Percentiles rank a stretch among this genome's conserved stretches.
phyloP scores from a whole-genome alignment of 2,797 vertebrate species.

The Odontamblyopus rebecca region DNA sequence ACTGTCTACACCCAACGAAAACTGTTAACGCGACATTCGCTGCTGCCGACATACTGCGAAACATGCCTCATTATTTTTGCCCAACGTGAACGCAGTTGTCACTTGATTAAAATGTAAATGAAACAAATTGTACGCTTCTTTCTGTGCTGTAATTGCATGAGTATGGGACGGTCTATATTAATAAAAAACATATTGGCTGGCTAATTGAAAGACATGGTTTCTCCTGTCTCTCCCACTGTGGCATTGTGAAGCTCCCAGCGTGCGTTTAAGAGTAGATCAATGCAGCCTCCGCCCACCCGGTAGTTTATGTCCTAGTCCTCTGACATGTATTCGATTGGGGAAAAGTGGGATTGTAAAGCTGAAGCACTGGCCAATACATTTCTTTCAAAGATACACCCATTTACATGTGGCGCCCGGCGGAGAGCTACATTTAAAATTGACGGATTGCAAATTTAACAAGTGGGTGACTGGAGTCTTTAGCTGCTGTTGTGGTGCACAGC shows the following conservation, averaged over 20 bases:
- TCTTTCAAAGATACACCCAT: conserved; percentile 27
- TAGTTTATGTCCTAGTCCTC: conserved; percentile 52
- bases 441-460: conserved; percentile 22
- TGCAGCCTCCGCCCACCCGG: conserved; percentile 54
- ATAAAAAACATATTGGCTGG: conserved; percentile 45
- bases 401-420: conserved; percentile 37
- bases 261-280: conserved; percentile 48
- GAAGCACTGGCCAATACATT: conserved; percentile 61
- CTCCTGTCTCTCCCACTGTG: conserved; percentile 24
- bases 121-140: conserved; percentile 24
- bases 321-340: conserved; percentile 70
- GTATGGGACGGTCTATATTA: conserved; percentile 41
- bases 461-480: conserved; percentile 19
- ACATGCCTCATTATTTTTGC: not conserved
- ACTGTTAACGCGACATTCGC: not conserved
- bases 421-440: conserved; percentile 26
- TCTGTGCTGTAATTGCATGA: conserved; percentile 30
- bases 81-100: not conserved
- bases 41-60: not conserved
- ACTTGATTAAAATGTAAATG: conserved; percentile 11
- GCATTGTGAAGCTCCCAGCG: conserved; percentile 34
- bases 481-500: not conserved
- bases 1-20: not conserved
- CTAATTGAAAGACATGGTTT: conserved; percentile 11
- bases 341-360: conserved; percentile 63